Base-by-base conservation (phyloP, 2,797 vertebrate species). In the Hemibagrus guttatus region DNA sequence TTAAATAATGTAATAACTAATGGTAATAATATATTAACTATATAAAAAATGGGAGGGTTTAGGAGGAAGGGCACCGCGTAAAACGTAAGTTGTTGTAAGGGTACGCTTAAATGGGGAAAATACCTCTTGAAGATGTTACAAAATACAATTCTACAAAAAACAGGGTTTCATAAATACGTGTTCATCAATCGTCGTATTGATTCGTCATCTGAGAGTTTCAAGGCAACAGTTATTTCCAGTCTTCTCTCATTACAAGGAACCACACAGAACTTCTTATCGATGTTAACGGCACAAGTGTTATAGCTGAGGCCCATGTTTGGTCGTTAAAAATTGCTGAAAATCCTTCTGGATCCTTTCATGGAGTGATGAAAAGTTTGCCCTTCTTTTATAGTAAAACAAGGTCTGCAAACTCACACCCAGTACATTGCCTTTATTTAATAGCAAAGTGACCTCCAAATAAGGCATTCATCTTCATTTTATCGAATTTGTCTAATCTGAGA, bases 381-480 rank as follows among this genome's bases (percentile, higher is more conserved):
- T 63, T 71, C 3, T 71, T 35, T 42, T 52, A 52, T 21, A 59
- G 84, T 85, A 74, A 85, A 81, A 69, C 54, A 84, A 61, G n/a
- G n/a, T 28, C 42, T 56, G 35, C 26, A 61, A 12, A 86, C n/a
- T 69, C 80, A 88, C 84, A 86, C 83, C 56, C 39, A 87, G 64
- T 26, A 80, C 42, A 59, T 26, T 5, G 0, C 56, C 68, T 85
- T 85, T 83, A 87, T 87, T 89, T 83, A 75, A 85, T 61, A 74
- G 49, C 26, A 56, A 61, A 31, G 66, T 6, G 42, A 28, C 28
- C 19, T 87, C 26, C 71, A 87, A 74, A 87, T 83, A 74, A 81
- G 46, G 72, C 88, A 52, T 49, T 75, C 13, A 7, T n/a, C 12
- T 52, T 16, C 42, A 39, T 75, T 42, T 12, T 85, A 81, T 82